phyloP scores from a whole-genome alignment of 2,888 invertebrate genomes.

The Dexiosoma caninum region DNA sequence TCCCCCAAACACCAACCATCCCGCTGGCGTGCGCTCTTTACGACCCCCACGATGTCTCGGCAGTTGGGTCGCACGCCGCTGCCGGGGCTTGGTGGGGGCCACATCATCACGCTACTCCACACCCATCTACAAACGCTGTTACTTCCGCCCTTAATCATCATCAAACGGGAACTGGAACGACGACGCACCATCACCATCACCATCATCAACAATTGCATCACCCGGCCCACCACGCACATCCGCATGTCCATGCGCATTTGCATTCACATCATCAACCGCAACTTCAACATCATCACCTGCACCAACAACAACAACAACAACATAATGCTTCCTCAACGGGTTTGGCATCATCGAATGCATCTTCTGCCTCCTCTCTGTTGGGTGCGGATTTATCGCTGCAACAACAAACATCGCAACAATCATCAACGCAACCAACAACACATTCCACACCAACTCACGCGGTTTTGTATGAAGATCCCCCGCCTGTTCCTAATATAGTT shows the following conservation, averaged over 20 bases:
- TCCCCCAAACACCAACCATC: constrained; percentile 79
- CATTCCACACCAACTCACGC: constrained; percentile 79
- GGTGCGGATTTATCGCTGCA: constrained; percentile 61
- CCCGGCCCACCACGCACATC: constrained; percentile 79
- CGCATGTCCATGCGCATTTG: constrained; percentile 79
- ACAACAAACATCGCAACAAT: constrained; percentile 63
- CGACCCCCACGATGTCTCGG: constrained; percentile 80
- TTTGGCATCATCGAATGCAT: constrained; percentile 52
- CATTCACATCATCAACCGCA: constrained; percentile 77
- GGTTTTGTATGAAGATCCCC: constrained; percentile 81
- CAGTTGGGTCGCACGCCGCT: constrained; percentile 79
- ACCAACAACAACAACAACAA: constrained; percentile 66
- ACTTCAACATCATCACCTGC: constrained; percentile 65
- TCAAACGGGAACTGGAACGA: constrained; percentile 64
- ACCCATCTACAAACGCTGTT: constrained; percentile 79
- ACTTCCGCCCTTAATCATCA: constrained; percentile 68
- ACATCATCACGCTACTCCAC: constrained; percentile 75
- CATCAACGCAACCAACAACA: constrained; percentile 74
- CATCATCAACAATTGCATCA: constrained; percentile 77
- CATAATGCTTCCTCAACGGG: constrained; percentile 67
- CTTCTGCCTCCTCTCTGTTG: constrained; percentile 60
- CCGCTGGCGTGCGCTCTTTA: constrained; percentile 79
- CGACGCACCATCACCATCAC: constrained; percentile 66
- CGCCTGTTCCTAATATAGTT: constrained; percentile 74
- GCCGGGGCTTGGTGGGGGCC: constrained; percentile 79